Percentiles rank a stretch among this genome's conserved stretches.
phyloP scores from a whole-genome alignment of 2,113 vertebrate species.

The Merops nubicus region DNA sequence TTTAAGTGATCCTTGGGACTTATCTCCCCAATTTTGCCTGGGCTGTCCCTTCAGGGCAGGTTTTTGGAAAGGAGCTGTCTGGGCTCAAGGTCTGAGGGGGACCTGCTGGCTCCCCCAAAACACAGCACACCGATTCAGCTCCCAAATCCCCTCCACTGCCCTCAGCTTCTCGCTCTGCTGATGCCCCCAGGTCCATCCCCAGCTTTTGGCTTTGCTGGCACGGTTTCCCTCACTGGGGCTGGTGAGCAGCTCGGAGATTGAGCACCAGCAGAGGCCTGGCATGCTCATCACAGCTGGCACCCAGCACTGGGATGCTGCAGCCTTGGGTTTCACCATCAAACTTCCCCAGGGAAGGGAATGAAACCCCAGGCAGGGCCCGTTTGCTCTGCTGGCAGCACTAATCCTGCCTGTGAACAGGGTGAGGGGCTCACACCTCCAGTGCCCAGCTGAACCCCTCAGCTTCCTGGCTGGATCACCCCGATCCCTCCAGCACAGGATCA shows the following conservation, averaged over 20 bases:
- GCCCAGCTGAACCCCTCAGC: fast-evolving
- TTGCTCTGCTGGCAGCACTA: neutral
- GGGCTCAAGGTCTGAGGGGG: fast-evolving
- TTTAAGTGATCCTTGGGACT: fast-evolving
- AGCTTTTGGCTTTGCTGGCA: neutral
- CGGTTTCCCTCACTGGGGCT: fast-evolving
- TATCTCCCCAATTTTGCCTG: neutral
- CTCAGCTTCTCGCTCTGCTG: fast-evolving
- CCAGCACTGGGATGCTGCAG: neutral
- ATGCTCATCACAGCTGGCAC: neutral
- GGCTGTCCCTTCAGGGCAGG: neutral
- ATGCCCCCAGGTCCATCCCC: neutral
- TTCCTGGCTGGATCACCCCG: fast-evolving
- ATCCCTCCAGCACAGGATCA: fast-evolving
- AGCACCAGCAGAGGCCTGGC: fast-evolving
- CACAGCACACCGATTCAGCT: fast-evolving
- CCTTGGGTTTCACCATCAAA: neutral
- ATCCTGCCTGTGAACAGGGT: fast-evolving
- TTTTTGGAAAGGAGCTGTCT: neutral
- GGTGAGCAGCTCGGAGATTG: fast-evolving
- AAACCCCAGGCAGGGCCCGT: fast-evolving
- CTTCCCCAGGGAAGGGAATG: neutral
- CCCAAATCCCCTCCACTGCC: neutral
- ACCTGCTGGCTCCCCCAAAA: neutral
- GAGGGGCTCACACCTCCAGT: neutral